A percentile compares a stretch with the other conserved stretches of the same genome.
Conservation (phyloP, 2,113 vertebrate genomes). For the Paralichthys olivaceus region DNA sequence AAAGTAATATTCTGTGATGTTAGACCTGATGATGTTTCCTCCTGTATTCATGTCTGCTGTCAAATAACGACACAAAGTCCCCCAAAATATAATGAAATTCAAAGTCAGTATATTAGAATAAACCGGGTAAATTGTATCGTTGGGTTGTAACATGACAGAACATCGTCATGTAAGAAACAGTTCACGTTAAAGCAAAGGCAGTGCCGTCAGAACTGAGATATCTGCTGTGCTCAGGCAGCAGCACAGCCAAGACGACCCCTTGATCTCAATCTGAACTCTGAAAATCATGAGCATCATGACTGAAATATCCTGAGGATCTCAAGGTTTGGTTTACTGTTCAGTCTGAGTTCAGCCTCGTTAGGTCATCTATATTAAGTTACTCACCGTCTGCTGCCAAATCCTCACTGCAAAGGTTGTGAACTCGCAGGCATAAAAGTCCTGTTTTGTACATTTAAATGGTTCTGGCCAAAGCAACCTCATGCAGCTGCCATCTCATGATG, state of each 20-base stretch:
- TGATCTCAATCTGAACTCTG: not conserved
- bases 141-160: too few relatives aligned
- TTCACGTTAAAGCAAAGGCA: too few relatives aligned
- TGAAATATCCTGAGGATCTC: constrained; percentile 32
- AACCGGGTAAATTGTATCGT: too few relatives aligned
- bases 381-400: constrained; percentile 6
- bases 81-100: too few relatives aligned
- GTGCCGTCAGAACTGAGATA: too few relatives aligned
- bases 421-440: constrained; percentile 2
- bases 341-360: constrained; percentile 28
- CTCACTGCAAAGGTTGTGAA: constrained; percentile 16
- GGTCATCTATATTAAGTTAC: constrained; percentile 14
- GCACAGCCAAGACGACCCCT: not conserved
- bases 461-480: not conserved
- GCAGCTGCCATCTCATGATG: constrained; percentile 10
- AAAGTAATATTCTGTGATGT: too few relatives aligned
- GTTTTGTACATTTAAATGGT: constrained; percentile 15
- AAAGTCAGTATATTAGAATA: too few relatives aligned
- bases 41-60: too few relatives aligned
- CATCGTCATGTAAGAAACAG: too few relatives aligned
- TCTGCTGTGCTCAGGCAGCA: too few relatives aligned
- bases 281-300: constrained; percentile 16
- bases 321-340: constrained; percentile 19
- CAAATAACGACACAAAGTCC: too few relatives aligned
- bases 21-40: too few relatives aligned